phyloP scores from a whole-genome alignment of 2,113 vertebrate species.

The Mormoops blainvillei region DNA sequence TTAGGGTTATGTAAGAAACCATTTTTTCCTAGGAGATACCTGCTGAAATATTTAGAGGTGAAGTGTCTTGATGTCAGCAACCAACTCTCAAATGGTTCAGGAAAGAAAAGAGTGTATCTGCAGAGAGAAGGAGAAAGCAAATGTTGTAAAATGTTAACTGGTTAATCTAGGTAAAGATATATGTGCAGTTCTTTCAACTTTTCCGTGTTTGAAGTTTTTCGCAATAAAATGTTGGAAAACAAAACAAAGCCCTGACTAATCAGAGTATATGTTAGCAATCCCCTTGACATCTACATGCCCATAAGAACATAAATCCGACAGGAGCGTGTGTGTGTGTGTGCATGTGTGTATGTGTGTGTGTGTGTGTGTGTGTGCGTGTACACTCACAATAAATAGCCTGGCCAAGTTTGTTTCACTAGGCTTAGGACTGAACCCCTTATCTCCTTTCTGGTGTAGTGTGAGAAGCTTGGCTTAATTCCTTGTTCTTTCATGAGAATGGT shows the following conservation, averaged over 20 bases:
- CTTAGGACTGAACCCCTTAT: background rate
- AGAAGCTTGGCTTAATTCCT: conserved; percentile 20
- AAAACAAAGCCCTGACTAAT: background rate
- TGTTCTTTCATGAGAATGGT: background rate
- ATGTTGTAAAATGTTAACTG: background rate
- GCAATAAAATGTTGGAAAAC: background rate
- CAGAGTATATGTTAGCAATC: background rate
- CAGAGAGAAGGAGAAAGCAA: background rate
- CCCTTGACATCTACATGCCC: background rate
- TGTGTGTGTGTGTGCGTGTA: background rate
- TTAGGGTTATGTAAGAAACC: background rate
- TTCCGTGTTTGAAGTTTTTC: background rate
- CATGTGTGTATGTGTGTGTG: no score
- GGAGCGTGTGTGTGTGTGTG: background rate
- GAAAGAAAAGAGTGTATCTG: background rate
- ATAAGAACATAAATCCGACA: background rate
- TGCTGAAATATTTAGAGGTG: background rate
- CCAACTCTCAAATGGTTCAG: background rate
- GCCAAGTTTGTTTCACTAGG: background rate
- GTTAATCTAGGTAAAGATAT: background rate
- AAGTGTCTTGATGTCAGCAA: background rate
- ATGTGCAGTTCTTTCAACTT: background rate
- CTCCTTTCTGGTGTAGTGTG: background rate
- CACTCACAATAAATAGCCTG: background rate
- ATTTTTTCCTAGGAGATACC: background rate